These are phyloP conservation scores for Folsomia manolachei DNA, from an alignment of 2,888 invertebrate genomes.

Conservation along the genomic window DNA sequence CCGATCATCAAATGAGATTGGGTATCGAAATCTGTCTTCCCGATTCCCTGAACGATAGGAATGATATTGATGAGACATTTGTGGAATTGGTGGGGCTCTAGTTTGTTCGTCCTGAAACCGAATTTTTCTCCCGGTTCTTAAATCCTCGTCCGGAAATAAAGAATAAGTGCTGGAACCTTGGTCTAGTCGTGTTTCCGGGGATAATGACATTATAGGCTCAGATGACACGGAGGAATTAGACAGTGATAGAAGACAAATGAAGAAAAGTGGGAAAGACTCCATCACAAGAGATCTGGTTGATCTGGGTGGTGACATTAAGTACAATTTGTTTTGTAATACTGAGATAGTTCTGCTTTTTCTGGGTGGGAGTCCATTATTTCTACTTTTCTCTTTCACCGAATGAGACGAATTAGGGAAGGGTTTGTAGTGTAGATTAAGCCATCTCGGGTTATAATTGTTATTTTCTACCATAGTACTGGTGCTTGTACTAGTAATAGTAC, in stretches of 20 bases:
- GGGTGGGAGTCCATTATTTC: too few species aligned
- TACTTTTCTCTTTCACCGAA: too few species aligned
- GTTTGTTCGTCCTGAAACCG: conserved; percentile 40
- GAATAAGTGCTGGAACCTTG: conserved; percentile 41
- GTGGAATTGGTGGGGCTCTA: not conserved
- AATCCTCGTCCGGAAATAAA: conserved; percentile 48
- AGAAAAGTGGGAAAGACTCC: not conserved
- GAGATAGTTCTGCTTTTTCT: too few species aligned
- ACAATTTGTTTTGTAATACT: too few species aligned
- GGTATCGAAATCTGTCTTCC: conserved; percentile 16
- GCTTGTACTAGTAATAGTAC: too few species aligned
- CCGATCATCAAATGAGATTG: conserved; percentile 26
- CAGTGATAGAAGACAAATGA: not conserved
- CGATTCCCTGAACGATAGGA: not conserved
- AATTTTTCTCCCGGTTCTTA: conserved; percentile 43
- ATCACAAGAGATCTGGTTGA: too few species aligned
- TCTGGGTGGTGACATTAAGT: too few species aligned
- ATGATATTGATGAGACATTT: not conserved
- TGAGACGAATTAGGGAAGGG: too few species aligned
- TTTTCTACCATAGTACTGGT: too few species aligned
- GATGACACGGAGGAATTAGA: not conserved
- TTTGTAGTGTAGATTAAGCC: too few species aligned
- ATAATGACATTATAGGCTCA: not conserved
- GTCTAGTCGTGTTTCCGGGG: too few species aligned
- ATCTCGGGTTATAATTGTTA: too few species aligned